Evolutionary conservation across 2,888 invertebrate genomes (phyloP).

Genomic region (Yponomeuta sedellus): DNA sequence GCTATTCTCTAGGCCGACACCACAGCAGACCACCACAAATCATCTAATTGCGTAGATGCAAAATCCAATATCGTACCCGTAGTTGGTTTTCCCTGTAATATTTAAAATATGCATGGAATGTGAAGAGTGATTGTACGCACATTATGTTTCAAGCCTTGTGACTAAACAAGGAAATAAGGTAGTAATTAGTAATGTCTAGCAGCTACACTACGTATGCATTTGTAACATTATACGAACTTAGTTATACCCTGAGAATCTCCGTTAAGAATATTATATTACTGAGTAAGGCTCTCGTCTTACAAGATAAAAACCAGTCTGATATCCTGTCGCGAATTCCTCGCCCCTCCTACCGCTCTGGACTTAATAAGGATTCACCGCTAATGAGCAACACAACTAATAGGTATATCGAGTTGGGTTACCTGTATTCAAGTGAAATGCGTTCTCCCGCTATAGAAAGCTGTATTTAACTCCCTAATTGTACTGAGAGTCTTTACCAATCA

Average conservation of each 20-base stretch:
- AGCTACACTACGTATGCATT: not conserved
- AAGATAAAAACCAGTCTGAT: conserved; percentile 26
- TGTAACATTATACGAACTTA: not conserved
- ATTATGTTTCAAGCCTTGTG: not conserved
- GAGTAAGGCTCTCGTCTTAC: conserved; percentile 6
- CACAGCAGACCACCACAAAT: no score
- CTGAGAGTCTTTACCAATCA: not conserved
- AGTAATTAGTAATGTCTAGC: not conserved
- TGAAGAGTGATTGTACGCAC: not conserved
- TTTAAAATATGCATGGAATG: not conserved
- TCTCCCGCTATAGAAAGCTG: not conserved
- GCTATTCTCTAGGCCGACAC: no score
- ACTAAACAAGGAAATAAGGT: not conserved
- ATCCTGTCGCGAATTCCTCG: conserved; percentile 23
- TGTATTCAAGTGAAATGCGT: not conserved
- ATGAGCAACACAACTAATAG: not conserved
- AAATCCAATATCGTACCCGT: no score
- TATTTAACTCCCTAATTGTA: not conserved
- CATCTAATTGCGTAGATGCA: no score
- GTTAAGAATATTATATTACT: not conserved
- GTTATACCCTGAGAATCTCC: not conserved
- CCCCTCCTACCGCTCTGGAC: conserved; percentile 16
- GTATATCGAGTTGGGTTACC: not conserved
- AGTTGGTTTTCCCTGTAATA: not conserved
- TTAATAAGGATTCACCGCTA: conserved; percentile 11